Evolutionary conservation across 2,888 invertebrate species (phyloP).

Genomic region (Lepidocyrtoides sp.): DNA sequence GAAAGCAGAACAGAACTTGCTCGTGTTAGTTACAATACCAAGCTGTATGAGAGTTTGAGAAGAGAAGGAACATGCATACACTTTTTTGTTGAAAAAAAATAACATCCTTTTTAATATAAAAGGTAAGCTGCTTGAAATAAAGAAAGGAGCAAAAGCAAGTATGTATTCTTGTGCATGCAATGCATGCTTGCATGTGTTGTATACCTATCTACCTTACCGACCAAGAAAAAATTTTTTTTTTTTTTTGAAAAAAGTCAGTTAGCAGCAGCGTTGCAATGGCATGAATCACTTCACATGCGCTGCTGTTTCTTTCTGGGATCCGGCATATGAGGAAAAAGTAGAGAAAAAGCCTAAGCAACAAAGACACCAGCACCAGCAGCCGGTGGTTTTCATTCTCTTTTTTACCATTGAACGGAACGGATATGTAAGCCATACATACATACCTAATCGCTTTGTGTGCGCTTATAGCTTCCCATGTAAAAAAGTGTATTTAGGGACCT

Average conservation of each 20-base stretch:
- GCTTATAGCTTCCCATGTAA: too few species aligned
- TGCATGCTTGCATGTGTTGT: too few species aligned
- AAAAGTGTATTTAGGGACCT: slow-evolving; percentile 39
- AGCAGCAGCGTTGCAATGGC: not conserved
- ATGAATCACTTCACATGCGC: not conserved
- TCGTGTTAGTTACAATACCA: not conserved
- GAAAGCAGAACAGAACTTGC: not conserved
- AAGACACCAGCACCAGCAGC: slow-evolving; percentile 39
- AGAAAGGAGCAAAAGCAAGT: too few species aligned
- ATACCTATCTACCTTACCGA: too few species aligned
- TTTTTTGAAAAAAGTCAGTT: too few species aligned
- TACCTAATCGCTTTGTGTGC: not conserved
- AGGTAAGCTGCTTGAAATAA: too few species aligned
- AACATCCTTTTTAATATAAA: too few species aligned
- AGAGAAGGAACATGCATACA: too few species aligned
- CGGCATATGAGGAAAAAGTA: slow-evolving; percentile 12
- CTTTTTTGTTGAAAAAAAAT: too few species aligned
- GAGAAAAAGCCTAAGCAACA: not conserved
- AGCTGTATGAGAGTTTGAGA: too few species aligned
- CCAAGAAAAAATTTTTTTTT: too few species aligned
- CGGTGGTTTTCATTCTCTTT: slow-evolving; percentile 66
- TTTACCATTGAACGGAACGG: slow-evolving; percentile 11
- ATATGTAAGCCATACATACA: not conserved
- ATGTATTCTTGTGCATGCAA: too few species aligned
- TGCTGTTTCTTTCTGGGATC: not conserved